Evolutionary conservation across 2,113 vertebrate species (phyloP).

Genomic region (Brienomyrus brachyistius): DNA sequence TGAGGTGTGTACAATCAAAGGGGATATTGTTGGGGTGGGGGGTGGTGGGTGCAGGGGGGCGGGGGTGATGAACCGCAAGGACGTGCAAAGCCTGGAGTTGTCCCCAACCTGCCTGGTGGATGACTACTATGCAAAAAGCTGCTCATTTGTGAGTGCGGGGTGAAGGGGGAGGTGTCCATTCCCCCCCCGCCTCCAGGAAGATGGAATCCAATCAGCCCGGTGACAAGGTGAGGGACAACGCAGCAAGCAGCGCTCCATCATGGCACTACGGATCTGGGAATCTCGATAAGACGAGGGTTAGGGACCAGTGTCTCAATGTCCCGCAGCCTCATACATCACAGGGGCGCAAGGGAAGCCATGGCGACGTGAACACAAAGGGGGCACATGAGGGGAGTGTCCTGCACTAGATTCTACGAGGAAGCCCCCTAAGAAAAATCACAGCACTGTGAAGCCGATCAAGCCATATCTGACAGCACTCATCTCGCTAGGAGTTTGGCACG

Average conservation of each 20-base stretch:
- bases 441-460: background rate
- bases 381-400: background rate
- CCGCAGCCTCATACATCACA: conserved; percentile 34
- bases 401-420: background rate
- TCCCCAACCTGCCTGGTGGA: background rate
- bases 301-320: conserved; percentile 31
- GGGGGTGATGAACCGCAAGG: conserved; percentile 9
- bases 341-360: background rate
- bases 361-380: conserved; percentile 10
- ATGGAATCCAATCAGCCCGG: conserved; percentile 32
- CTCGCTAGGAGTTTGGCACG: background rate
- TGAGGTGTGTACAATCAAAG: background rate
- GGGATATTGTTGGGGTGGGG: background rate
- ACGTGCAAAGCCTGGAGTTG: background rate
- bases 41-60: background rate
- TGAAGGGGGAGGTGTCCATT: background rate
- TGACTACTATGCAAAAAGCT: conserved; percentile 26
- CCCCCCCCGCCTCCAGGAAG: conserved; percentile 11
- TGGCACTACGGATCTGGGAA: conserved; percentile 18
- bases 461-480: background rate
- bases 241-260: conserved; percentile 25
- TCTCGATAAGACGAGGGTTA: conserved; percentile 31
- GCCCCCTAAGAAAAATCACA: background rate
- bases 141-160: conserved; percentile 18
- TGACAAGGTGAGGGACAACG: conserved; percentile 26